Percentiles rank a stretch among this genome's conserved stretches.
Evolutionary conservation across 2,888 invertebrate genomes (phyloP).

Genomic region (Muschampia plurimacula): DNA sequence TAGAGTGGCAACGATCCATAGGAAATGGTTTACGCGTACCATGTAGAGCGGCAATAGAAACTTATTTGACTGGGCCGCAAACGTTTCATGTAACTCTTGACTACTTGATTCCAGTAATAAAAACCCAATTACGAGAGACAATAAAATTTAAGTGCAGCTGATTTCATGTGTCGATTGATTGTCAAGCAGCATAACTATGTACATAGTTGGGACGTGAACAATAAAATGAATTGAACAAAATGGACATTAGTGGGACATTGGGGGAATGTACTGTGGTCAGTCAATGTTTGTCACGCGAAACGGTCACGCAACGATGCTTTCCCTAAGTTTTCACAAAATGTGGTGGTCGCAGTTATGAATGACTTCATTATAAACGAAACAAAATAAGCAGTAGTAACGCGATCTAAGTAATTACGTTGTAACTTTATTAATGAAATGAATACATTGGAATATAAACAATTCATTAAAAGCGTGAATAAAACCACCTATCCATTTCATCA

Average conservation of each 20-base stretch:
- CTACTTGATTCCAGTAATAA: conserved; percentile 22
- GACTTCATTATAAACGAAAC: conserved; percentile 55
- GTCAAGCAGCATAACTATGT: conserved; percentile 38
- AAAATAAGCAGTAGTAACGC: conserved; percentile 20
- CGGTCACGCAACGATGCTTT: conserved; percentile 72
- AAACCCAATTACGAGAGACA: conserved; percentile 47
- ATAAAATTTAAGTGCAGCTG: conserved; percentile 45
- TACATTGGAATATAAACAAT: conserved; percentile 10
- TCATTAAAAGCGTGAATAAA: conserved; percentile 17
- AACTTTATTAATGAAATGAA: conserved; percentile 29
- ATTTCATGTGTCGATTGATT: conserved; percentile 48
- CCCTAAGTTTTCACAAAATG: conserved; percentile 63
- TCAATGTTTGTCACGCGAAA: conserved; percentile 70
- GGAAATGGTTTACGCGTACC: conserved; percentile 26
- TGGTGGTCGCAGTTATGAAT: conserved; percentile 57
- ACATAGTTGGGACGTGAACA: conserved; percentile 50
- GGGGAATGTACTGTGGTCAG: conserved; percentile 57
- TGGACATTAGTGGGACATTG: conserved; percentile 67
- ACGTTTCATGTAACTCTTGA: neutral
- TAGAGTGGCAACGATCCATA: conserved; percentile 45
- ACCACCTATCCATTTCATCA: neutral
- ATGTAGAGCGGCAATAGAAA: conserved; percentile 19
- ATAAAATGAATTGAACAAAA: conserved; percentile 64
- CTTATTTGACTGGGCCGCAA: neutral
- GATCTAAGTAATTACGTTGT: neutral